Percentiles rank a stretch among this genome's conserved stretches.
These are phyloP conservation scores for Hyposoter didymator DNA, from an alignment of 2,888 invertebrate species.

Conservation along the genomic window DNA sequence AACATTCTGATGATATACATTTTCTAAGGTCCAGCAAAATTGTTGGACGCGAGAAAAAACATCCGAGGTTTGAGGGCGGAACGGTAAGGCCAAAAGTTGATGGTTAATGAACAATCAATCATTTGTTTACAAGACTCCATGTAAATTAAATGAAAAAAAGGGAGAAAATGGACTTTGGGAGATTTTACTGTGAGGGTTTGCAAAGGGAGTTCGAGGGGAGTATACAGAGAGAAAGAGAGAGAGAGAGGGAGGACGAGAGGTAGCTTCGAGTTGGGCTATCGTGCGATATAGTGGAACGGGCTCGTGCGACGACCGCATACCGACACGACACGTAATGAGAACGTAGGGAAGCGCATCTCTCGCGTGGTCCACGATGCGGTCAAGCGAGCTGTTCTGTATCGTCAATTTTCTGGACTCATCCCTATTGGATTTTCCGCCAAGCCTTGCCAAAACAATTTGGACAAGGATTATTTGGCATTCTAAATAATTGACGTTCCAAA, in stretches of 20 bases:
- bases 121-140: not conserved
- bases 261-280: constrained; percentile 61
- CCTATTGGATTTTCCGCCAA: constrained; percentile 49
- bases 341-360: constrained; percentile 82
- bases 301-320: constrained; percentile 78
- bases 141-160: not conserved
- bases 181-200: constrained; percentile 17
- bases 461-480: constrained; percentile 19
- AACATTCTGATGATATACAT: not conserved
- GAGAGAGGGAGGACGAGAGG: constrained; percentile 29
- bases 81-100: not conserved
- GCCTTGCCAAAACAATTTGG: constrained; percentile 29
- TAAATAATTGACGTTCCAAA: constrained; percentile 26
- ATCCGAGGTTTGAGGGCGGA: not conserved
- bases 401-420: constrained; percentile 34
- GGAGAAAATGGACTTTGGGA: not conserved
- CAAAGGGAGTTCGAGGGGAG: not conserved
- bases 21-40: not conserved
- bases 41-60: not conserved
- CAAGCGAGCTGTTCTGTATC: constrained; percentile 31
- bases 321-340: constrained; percentile 84
- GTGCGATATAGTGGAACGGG: constrained; percentile 66
- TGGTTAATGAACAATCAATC: not conserved
- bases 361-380: constrained; percentile 77
- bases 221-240: constrained; percentile 28